phyloP scores from a whole-genome alignment of 2,888 invertebrate genomes.

The Eupithecia abbreviata region DNA sequence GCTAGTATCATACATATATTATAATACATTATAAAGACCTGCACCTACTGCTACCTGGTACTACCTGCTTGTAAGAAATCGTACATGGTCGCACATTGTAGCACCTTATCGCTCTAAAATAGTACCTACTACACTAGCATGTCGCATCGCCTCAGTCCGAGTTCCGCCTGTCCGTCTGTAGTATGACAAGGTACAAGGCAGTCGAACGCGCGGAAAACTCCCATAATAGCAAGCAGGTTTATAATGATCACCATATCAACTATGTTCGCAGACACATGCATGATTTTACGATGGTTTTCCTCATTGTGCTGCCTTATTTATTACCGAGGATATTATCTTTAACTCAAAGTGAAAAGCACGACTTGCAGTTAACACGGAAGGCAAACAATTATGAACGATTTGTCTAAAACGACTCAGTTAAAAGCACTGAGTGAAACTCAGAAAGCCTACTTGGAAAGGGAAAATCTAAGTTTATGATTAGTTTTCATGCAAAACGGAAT shows the following conservation, averaged over 20 bases:
- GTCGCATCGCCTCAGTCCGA: not conserved
- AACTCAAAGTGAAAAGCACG: not conserved
- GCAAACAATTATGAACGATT: too few relatives aligned
- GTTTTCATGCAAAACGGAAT: too few relatives aligned
- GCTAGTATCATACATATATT: too few relatives aligned
- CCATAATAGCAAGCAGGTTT: conserved; percentile 9
- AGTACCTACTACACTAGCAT: too few relatives aligned
- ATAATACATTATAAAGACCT: too few relatives aligned
- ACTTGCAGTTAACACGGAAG: not conserved
- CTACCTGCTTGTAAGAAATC: not conserved
- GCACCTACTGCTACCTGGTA: too few relatives aligned
- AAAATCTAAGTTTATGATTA: too few relatives aligned
- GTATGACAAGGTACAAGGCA: not conserved
- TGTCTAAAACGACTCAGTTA: not conserved
- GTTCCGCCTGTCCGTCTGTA: not conserved
- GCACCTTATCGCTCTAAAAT: not conserved
- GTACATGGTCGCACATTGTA: not conserved
- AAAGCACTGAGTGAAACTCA: not conserved
- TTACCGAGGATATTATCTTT: not conserved
- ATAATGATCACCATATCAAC: conserved; percentile 10
- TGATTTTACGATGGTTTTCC: conserved; percentile 17
- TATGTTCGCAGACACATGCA: conserved; percentile 9
- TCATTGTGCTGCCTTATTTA: conserved; percentile 3
- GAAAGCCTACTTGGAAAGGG: too few relatives aligned
- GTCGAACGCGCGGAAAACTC: not conserved